Evolutionary conservation across 2,797 vertebrate species (phyloP).

Genomic region (Fringilla coelebs): DNA sequence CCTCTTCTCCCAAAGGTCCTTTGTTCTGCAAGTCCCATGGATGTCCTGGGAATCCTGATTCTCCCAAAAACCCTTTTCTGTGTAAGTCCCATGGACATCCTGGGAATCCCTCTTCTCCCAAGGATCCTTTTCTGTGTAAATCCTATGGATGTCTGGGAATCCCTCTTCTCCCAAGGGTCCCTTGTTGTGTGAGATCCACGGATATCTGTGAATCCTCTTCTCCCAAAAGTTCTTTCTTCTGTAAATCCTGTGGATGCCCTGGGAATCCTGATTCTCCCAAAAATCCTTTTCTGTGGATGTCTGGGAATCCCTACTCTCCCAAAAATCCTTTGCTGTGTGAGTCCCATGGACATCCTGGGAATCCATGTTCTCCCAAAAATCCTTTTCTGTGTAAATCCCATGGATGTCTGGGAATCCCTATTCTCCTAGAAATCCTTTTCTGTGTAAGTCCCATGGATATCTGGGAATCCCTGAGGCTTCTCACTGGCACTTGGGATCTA

Average conservation of each 20-base stretch:
- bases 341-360: too few relatives aligned
- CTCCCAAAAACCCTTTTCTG: too few relatives aligned
- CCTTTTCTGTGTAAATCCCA: fast-evolving
- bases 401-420: too few relatives aligned
- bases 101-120: neutral
- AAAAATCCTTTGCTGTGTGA: too few relatives aligned
- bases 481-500: neutral
- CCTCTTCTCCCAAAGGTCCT: fast-evolving
- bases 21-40: neutral
- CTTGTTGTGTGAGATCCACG: neutral
- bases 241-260: fast-evolving
- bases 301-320: too few relatives aligned
- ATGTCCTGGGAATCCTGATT: too few relatives aligned
- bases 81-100: fast-evolving
- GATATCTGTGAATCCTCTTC: neutral
- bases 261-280: neutral
- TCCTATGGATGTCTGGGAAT: too few relatives aligned
- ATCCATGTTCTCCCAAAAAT: too few relatives aligned
- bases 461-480: neutral
- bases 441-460: fast-evolving
- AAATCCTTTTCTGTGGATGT: too few relatives aligned
- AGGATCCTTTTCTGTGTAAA: neutral
- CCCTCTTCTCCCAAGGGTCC: fast-evolving
- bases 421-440: fast-evolving
- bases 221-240: fast-evolving